Conservation (phyloP, 2,797 vertebrate species). For the Gallirallus australis region DNA sequence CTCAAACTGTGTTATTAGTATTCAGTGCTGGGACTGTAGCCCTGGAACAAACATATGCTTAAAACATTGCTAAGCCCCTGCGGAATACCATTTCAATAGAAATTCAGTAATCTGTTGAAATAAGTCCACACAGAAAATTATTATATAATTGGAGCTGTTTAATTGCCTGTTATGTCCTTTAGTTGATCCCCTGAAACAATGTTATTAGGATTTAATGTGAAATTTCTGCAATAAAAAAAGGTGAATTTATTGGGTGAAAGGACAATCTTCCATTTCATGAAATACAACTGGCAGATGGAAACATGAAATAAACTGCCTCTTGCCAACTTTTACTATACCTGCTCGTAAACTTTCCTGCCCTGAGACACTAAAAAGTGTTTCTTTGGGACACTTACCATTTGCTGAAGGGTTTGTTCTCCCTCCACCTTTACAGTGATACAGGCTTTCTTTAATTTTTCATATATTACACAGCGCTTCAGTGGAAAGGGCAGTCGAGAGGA, state of each 20-base stretch:
- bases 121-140: slow-evolving; percentile 44
- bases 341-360: slow-evolving; percentile 8
- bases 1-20: slow-evolving; percentile 22
- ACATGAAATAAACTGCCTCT: slow-evolving; percentile 46
- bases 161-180: slow-evolving; percentile 48
- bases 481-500: not conserved
- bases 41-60: slow-evolving; percentile 53
- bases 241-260: slow-evolving; percentile 63
- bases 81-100: slow-evolving; percentile 8
- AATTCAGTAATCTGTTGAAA: slow-evolving; percentile 55
- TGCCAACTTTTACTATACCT: slow-evolving; percentile 47
- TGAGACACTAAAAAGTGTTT: slow-evolving; percentile 37
- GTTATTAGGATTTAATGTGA: slow-evolving; percentile 57
- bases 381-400: slow-evolving; percentile 19
- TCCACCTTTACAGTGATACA: not conserved
- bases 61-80: slow-evolving; percentile 36
- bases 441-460: not conserved
- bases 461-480: not conserved
- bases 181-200: slow-evolving; percentile 48
- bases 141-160: slow-evolving; percentile 31
- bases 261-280: slow-evolving; percentile 31
- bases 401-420: slow-evolving; percentile 4
- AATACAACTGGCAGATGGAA: slow-evolving; percentile 57
- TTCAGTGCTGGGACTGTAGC: slow-evolving; percentile 3
- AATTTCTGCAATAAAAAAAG: slow-evolving; percentile 43